These are phyloP conservation scores for Catharus bicknelli DNA, from an alignment of 2,113 vertebrate species.

Conservation along the genomic window DNA sequence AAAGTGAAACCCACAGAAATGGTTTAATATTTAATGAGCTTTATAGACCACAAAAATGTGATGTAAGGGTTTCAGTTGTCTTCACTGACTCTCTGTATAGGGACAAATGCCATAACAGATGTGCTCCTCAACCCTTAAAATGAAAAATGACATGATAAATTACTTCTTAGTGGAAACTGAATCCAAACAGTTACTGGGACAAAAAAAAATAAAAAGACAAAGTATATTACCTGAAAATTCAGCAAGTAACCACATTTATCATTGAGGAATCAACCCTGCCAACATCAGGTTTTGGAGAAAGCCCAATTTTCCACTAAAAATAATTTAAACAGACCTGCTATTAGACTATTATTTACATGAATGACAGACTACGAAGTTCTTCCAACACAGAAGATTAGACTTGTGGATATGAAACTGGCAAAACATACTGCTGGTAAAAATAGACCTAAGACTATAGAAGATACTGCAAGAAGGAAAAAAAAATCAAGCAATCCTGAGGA, in stretches of 20 bases:
- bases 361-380: conserved; percentile 14
- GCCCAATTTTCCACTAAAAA: not conserved
- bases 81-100: not conserved
- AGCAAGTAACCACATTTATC: not conserved
- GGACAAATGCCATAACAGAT: not conserved
- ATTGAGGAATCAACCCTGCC: not conserved
- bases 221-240: not conserved
- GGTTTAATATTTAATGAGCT: conserved; percentile 2
- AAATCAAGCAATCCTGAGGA: not conserved
- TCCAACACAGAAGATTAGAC: conserved; percentile 3
- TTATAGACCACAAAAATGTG: not conserved
- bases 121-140: not conserved
- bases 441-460: not conserved
- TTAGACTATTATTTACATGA: not conserved
- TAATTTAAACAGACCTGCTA: conserved; percentile 10
- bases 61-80: not conserved
- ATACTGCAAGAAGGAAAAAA: not conserved
- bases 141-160: conserved; percentile 7
- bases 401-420: not conserved
- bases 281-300: conserved; percentile 14
- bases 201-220: not conserved
- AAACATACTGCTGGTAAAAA: conserved; percentile 17
- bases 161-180: not conserved
- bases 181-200: not conserved
- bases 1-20: not conserved